Evolutionary conservation across 2,797 vertebrate species (phyloP).

Genomic region (Cheirogaleus major): DNA sequence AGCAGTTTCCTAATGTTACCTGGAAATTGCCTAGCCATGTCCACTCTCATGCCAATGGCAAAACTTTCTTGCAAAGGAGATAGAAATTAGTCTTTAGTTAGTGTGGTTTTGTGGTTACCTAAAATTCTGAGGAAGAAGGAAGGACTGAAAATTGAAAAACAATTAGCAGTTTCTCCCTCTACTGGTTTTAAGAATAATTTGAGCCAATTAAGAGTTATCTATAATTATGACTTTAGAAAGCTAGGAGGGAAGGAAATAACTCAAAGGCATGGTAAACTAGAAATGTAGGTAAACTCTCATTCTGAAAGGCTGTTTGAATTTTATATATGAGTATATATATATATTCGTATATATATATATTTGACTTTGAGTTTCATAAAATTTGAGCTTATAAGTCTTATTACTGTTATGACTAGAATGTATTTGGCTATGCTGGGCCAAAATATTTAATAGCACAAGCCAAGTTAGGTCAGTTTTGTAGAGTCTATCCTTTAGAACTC

Average conservation of each 20-base stretch:
- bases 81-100: conserved; percentile 1
- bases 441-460: neutral
- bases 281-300: neutral
- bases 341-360: no score
- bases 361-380: conserved; percentile 36
- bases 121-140: neutral
- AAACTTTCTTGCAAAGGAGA: conserved; percentile 11
- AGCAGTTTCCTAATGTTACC: neutral
- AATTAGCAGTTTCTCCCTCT: neutral
- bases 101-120: neutral
- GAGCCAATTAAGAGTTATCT: neutral
- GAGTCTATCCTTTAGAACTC: neutral
- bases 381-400: conserved; percentile 36
- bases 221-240: conserved; percentile 42
- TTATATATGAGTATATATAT: neutral
- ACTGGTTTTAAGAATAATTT: conserved; percentile 40
- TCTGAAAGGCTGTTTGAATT: neutral
- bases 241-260: neutral
- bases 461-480: neutral
- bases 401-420: neutral
- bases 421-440: neutral
- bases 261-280: neutral
- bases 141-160: neutral
- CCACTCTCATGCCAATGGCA: neutral
- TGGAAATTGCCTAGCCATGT: neutral